phyloP scores from a whole-genome alignment of 2,888 invertebrate species.

The Anthoptus insignis region DNA sequence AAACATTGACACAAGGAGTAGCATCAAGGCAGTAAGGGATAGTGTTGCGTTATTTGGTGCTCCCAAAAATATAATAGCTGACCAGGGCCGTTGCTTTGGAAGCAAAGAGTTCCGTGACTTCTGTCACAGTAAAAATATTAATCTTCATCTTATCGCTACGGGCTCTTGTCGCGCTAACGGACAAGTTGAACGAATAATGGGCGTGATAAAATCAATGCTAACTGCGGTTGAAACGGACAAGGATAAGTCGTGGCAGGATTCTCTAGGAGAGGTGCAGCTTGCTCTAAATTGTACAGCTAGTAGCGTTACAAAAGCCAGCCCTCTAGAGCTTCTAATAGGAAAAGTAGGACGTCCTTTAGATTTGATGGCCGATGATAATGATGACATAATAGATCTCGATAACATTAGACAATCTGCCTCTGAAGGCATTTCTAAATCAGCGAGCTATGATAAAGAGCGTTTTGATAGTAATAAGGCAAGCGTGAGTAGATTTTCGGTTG shows the following conservation, averaged over 20 bases:
- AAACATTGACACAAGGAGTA: constrained; percentile 43
- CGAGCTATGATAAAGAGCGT: too few species aligned
- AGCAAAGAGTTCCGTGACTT: neutral
- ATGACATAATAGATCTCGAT: too few species aligned
- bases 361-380: too few species aligned
- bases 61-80: constrained; percentile 34
- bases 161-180: constrained; percentile 4
- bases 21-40: constrained; percentile 26
- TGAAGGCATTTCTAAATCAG: too few species aligned
- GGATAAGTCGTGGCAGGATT: neutral
- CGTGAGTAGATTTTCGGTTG: too few species aligned
- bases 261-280: neutral
- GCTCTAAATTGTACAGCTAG: neutral
- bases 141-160: neutral
- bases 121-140: neutral
- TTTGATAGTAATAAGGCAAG: too few species aligned
- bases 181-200: neutral
- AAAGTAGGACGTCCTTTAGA: too few species aligned
- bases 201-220: neutral
- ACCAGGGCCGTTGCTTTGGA: constrained; percentile 38
- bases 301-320: too few species aligned
- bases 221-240: neutral
- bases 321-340: too few species aligned
- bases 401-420: too few species aligned
- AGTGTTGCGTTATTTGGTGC: constrained; percentile 32